phyloP scores from a whole-genome alignment of 1,140 invertebrate species.

The Plutomurus gul region DNA sequence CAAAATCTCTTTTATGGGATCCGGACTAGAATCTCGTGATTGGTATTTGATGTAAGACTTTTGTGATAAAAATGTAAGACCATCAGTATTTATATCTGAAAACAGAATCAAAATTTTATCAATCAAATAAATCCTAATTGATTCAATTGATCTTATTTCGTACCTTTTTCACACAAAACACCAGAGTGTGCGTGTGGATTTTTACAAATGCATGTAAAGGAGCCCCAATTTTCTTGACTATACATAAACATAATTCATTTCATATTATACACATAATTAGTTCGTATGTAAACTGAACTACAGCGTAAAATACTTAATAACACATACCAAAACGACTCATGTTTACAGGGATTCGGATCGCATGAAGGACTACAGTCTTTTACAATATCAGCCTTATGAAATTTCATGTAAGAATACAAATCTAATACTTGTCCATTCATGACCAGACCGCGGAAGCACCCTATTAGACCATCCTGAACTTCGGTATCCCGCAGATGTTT shows the following conservation, averaged over 20 bases:
- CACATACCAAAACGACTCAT: conserved; percentile 84
- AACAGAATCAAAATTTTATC: conserved; percentile 51
- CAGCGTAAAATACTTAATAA: no score
- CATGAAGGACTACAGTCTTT: conserved; percentile 91
- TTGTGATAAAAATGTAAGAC: conserved; percentile 81
- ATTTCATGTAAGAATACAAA: conserved; percentile 91
- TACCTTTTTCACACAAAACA: conserved; percentile 72
- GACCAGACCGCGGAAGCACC: conserved; percentile 87
- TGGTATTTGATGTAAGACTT: conserved; percentile 78
- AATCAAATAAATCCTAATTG: no score
- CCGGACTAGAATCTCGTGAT: conserved; percentile 65
- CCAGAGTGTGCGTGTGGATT: conserved; percentile 90
- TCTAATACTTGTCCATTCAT: conserved; percentile 89
- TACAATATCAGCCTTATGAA: conserved; percentile 84
- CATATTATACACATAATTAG: no score
- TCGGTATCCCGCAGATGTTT: conserved; percentile 75
- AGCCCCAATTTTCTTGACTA: conserved; percentile 90
- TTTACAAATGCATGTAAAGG: conserved; percentile 75
- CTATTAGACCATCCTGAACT: conserved; percentile 84
- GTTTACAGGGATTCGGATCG: conserved; percentile 89
- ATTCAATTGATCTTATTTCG: background rate
- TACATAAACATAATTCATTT: no score
- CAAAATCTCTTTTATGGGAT: conserved; percentile 73
- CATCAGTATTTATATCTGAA: conserved; percentile 86
- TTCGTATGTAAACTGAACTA: no score